Evolutionary conservation across 2,888 invertebrate genomes (phyloP), one percentile per base, ranked within the genome.

Genomic region (Hecatera dysodea): DNA sequence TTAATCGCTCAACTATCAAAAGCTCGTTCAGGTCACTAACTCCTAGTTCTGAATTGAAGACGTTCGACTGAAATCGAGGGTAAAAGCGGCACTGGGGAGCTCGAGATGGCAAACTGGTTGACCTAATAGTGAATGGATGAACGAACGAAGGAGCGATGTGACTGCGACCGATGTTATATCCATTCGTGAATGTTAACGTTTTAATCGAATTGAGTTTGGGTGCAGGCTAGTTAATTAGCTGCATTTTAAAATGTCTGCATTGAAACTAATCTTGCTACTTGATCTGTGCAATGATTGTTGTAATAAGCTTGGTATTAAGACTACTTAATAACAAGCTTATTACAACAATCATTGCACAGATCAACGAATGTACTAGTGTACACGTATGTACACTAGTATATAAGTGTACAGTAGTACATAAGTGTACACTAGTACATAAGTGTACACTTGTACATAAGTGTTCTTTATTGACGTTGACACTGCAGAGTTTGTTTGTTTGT

Each of bases 1-100:
- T 90, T 89, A 91, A 90, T 90, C 89, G 89, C 83, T 89, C 86
- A 90, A 90, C 91, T 92, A 91, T 93, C 90, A 90, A 91, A 92
- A 91, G 89, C 90, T 90, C 87, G 90, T 89, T 80, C 91, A 91
- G 91, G 90, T 92, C 91, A 92, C 87, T 92, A 90, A 90, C 90
- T 92, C 84, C 78, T 86, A 85, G 84, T 86, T 85, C 75, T 83
- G 86, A 88, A 88, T 89, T 87, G 89, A 88, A 90, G 90, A 88
- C 86, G 88, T 86, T 88, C 78, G 77, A 84, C 87, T 87, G 88
- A 89, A 91, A 90, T 91, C 83, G 89, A 88, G 87, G 88, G 90
- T 87, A 87, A 90, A 90, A 88, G 83, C 77, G 82, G 82, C 85
- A 85, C 83, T 74, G 73, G 86, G 83, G 78, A 84, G 73, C 82